Percentiles rank a stretch among this genome's conserved stretches.
phyloP scores from a whole-genome alignment of 2,113 vertebrate species.

The Apodemus sylvaticus region DNA sequence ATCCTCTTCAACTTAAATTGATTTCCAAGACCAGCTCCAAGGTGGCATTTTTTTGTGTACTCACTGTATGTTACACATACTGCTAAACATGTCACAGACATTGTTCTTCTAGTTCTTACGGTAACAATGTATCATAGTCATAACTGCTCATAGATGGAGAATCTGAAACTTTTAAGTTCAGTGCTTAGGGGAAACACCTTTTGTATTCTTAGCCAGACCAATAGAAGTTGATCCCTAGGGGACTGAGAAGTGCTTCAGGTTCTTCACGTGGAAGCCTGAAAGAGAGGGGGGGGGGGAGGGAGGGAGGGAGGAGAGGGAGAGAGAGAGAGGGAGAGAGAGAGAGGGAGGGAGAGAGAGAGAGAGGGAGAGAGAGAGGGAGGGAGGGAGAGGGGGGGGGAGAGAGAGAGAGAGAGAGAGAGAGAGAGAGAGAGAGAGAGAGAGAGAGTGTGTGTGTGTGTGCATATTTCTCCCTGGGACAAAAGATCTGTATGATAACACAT shows the following conservation, averaged over 20 bases:
- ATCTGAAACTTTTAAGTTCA: not conserved
- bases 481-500: not conserved
- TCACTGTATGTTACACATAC: not conserved
- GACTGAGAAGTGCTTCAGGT: not conserved
- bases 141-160: not conserved
- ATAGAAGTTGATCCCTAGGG: not conserved
- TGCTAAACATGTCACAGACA: not conserved
- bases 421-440: too few relatives aligned
- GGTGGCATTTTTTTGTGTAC: not conserved
- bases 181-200: not conserved
- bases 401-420: too few relatives aligned
- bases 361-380: too few relatives aligned
- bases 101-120: not conserved
- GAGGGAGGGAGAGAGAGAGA: too few relatives aligned
- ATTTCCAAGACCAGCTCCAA: conserved; percentile 20
- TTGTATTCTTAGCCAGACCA: not conserved
- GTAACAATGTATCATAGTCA: not conserved
- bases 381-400: too few relatives aligned
- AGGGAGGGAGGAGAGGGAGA: too few relatives aligned
- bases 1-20: conserved; percentile 6
- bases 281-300: too few relatives aligned
- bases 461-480: not conserved
- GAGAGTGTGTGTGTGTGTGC: not conserved
- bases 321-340: too few relatives aligned
- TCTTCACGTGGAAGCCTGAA: not conserved